These are phyloP conservation scores for Zaprionus inermis DNA, from an alignment of 1,140 invertebrate species.

Conservation along the genomic window DNA sequence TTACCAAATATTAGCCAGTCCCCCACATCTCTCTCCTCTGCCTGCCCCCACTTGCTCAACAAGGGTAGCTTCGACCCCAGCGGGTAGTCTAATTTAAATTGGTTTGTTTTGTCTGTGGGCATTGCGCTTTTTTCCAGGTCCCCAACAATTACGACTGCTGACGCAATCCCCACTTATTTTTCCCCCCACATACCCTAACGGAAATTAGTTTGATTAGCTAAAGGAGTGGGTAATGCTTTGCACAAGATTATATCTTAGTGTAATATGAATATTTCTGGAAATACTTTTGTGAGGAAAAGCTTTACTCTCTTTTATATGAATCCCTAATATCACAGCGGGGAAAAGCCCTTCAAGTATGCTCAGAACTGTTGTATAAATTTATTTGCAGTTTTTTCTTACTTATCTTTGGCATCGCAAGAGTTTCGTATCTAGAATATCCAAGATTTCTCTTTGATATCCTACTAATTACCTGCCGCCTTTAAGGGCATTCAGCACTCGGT, in stretches of 20 bases:
- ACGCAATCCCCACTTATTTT: slow-evolving; percentile 43
- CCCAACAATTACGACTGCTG: slow-evolving; percentile 71
- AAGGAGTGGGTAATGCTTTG: background rate
- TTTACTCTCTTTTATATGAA: background rate
- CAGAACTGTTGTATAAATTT: background rate
- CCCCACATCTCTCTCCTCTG: background rate
- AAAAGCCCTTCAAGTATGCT: background rate
- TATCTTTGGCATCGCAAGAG: no score
- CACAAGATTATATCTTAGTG: background rate
- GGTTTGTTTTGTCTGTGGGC: slow-evolving; percentile 80
- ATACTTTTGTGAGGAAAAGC: background rate
- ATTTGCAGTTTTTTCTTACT: background rate
- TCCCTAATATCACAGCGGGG: background rate
- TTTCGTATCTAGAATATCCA: no score
- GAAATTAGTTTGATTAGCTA: background rate
- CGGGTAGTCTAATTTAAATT: slow-evolving; percentile 78
- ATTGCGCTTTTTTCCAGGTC: slow-evolving; percentile 76
- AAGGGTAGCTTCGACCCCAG: slow-evolving; percentile 23
- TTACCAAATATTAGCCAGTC: slow-evolving; percentile 51
- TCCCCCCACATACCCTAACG: slow-evolving; percentile 7
- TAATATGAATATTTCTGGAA: background rate
- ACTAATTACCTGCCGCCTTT: background rate
- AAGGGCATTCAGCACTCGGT: slow-evolving; percentile 5
- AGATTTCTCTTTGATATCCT: background rate
- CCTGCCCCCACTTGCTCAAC: background rate